phyloP scores from a whole-genome alignment of 2,797 vertebrate genomes.

The Nothura maculosa region DNA sequence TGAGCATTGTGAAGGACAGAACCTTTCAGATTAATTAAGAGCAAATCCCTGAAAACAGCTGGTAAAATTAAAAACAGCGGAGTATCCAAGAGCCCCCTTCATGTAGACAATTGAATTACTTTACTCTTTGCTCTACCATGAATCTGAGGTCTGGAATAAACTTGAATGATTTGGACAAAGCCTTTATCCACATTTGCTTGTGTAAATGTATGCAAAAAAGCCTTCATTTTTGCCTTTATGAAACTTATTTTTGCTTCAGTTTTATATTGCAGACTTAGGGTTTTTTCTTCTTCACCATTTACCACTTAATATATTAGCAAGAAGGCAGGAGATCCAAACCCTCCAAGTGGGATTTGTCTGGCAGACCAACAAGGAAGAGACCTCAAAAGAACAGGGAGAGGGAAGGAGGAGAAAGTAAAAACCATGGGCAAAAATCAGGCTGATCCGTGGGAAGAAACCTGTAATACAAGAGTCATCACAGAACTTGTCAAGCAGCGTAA shows the following conservation, averaged over 20 bases:
- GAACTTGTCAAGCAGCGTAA: background rate
- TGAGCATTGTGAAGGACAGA: background rate
- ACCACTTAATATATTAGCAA: background rate
- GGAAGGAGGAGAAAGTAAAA: background rate
- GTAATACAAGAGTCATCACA: accelerated
- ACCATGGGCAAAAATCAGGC: background rate
- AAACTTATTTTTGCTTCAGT: background rate
- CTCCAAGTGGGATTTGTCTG: background rate
- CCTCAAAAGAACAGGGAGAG: background rate
- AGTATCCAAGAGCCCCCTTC: background rate
- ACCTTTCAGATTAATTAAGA: background rate
- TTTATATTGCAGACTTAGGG: background rate
- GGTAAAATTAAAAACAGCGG: background rate
- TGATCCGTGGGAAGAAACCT: background rate
- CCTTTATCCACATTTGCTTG: slow-evolving; percentile 46
- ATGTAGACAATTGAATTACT: slow-evolving; percentile 20
- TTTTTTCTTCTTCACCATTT: background rate
- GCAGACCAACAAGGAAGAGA: background rate
- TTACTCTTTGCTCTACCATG: slow-evolving; percentile 50
- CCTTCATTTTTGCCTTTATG: background rate
- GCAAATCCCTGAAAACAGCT: background rate
- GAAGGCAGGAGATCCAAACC: background rate
- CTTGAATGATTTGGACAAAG: slow-evolving; percentile 56
- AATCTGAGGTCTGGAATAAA: slow-evolving; percentile 68
- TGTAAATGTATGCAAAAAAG: background rate